Conservation (phyloP, 23 tunicate genomes). For the Phallusia fumigata region DNA sequence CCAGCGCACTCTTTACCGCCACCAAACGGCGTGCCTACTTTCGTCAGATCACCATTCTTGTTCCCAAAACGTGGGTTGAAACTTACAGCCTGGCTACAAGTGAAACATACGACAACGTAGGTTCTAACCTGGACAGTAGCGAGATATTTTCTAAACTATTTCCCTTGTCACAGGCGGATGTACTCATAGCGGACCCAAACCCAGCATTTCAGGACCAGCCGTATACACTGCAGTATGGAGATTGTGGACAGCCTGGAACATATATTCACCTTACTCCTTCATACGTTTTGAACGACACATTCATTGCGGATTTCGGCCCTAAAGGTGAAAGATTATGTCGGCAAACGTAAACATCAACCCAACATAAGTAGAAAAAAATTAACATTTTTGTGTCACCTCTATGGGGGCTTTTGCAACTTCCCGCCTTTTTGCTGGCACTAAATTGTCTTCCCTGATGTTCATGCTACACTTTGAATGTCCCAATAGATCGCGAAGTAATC, state of each 20-base stretch:
- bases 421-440: too few relatives aligned
- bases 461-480: too few relatives aligned
- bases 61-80: conserved; percentile 46
- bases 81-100: conserved; percentile 23
- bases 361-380: too few relatives aligned
- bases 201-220: conserved; percentile 51
- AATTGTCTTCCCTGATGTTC: too few relatives aligned
- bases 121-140: neutral
- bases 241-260: conserved; percentile 56
- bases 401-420: too few relatives aligned
- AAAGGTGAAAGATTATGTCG: conserved; percentile 34
- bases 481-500: too few relatives aligned
- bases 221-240: conserved; percentile 56
- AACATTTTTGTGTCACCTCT: neutral
- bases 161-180: conserved; percentile 33
- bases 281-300: conserved; percentile 33
- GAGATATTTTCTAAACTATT: neutral
- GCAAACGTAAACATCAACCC: too few relatives aligned
- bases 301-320: conserved; percentile 29
- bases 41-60: conserved; percentile 41
- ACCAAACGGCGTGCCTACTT: conserved; percentile 49
- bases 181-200: conserved; percentile 40
- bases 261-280: conserved; percentile 65
- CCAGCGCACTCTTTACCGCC: conserved; percentile 32
- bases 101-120: conserved; percentile 39